A percentile compares a stretch with the other conserved stretches of the same genome.
Conservation (phyloP, 23 tunicate genomes). For the Halocynthia roretzi region DNA sequence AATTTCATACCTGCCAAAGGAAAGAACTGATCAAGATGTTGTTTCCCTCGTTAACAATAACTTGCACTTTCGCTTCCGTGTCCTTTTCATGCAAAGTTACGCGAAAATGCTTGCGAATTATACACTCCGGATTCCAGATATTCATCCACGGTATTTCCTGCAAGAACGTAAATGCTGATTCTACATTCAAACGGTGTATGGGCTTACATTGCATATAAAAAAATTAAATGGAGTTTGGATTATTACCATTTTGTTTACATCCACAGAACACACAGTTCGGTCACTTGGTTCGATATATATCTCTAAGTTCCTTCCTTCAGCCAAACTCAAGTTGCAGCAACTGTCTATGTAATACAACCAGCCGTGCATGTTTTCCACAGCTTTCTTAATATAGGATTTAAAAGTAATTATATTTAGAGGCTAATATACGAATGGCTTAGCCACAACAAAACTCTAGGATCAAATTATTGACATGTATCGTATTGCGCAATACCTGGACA, state of each 20-base stretch:
- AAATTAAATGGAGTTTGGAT: no score
- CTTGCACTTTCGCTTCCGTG: conserved; percentile 36
- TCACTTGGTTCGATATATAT: conserved; percentile 67
- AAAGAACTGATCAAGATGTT: conserved; percentile 30
- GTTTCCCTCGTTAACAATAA: conserved; percentile 56
- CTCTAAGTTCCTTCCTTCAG: conserved; percentile 67
- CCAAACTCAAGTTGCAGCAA: conserved; percentile 54
- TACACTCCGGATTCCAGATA: conserved; percentile 81
- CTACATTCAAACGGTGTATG: no score
- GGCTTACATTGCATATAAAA: no score
- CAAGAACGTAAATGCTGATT: no score
- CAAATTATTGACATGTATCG: not conserved
- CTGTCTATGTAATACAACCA: conserved; percentile 78
- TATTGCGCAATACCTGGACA: conserved; percentile 36
- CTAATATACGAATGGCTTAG: not conserved
- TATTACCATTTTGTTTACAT: conserved; percentile 75
- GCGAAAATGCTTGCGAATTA: conserved; percentile 60
- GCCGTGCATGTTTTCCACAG: conserved; percentile 76
- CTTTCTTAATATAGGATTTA: conserved; percentile 41
- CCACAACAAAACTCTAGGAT: not conserved
- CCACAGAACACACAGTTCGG: conserved; percentile 49
- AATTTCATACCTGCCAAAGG: conserved; percentile 55
- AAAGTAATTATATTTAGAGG: not conserved
- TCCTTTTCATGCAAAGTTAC: conserved; percentile 45
- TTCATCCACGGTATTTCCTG: conserved; percentile 95